Evolutionary conservation across 1,140 invertebrate genomes (phyloP), one percentile per base, ranked within the genome.

Genomic region (Pissodes strobi): DNA sequence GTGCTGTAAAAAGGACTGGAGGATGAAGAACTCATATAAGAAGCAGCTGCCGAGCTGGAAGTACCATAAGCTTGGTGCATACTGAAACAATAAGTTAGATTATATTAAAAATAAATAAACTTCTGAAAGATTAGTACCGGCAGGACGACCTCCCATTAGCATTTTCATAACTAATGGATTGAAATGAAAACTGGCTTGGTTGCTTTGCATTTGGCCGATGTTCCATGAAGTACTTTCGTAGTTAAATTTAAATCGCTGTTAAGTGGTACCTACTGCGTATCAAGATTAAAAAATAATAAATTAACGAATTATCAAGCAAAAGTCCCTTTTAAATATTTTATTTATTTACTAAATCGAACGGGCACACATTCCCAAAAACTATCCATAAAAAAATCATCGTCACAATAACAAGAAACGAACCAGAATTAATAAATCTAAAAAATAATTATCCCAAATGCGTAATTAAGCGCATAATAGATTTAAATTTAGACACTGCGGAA

Each of bases 61-160:
- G 70, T 70, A 19, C 77, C 74, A 60, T 79, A 79, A 12, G 74
- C 76, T 64, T 78, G 78, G 67, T 79, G 78, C 77, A 79, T 79
- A 64, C 77, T 79, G 66, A 67, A 72, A 66, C 39, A 63, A 61
- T 10, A 39, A 46, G 10, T 34, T 27, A 30, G 8, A 13, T 48
- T 10, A 2, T 59, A 15, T 55, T 12, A 13, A 19, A 6, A 15
- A 12, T 41, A 41, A 17, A 34, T 34, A n/a, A 34, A 6, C 6
- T 8, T 34, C 30, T 34, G 30, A 34, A 6, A 34, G n/a, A 34
- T 34, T 6, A 8, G 6, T 34, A 34, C 30, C n/a, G n/a, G 30
- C 6, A 8, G n/a, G n/a, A 8, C n/a, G n/a, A 8, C n/a, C n/a
- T 34, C 6, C 6, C 30, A 34, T 34, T 34, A 34, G n/a, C 30